Conservation (phyloP, 2,797 vertebrate genomes). For the Pogoniulus pusillus region DNA sequence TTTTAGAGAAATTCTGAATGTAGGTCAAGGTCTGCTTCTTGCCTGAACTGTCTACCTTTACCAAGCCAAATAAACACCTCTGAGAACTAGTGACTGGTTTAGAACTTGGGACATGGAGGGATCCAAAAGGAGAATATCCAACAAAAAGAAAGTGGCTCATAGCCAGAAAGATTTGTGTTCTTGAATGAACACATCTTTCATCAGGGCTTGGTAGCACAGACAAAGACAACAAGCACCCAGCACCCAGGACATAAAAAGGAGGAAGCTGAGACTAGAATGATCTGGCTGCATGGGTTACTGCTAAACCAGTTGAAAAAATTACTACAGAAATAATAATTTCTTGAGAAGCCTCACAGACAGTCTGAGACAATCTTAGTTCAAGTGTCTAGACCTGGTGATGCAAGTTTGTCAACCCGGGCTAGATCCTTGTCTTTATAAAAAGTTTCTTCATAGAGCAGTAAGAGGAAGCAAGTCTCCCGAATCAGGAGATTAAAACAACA, state of each 20-base stretch:
- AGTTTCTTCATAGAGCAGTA: background rate
- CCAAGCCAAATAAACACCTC: background rate
- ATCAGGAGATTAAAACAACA: background rate
- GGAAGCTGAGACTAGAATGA: background rate
- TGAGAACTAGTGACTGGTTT: background rate
- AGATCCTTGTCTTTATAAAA: background rate
- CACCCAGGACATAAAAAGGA: background rate
- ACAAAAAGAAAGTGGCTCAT: background rate
- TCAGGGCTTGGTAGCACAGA: background rate
- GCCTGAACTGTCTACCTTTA: background rate
- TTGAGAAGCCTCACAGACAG: background rate
- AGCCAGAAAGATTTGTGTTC: background rate
- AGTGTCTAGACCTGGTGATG: background rate
- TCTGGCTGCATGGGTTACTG: background rate
- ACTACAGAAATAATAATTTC: background rate
- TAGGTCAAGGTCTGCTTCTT: background rate
- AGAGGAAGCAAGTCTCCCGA: background rate
- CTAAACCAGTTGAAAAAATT: background rate
- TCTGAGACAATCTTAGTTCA: background rate
- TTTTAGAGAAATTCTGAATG: background rate
- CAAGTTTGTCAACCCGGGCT: background rate
- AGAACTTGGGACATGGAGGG: background rate
- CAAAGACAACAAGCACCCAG: background rate
- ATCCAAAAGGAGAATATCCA: background rate
- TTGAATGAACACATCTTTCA: background rate